Evolutionary conservation across 2,113 vertebrate species (phyloP), one percentile per base, ranked within the genome.

Genomic region (Platysteira castanea): DNA sequence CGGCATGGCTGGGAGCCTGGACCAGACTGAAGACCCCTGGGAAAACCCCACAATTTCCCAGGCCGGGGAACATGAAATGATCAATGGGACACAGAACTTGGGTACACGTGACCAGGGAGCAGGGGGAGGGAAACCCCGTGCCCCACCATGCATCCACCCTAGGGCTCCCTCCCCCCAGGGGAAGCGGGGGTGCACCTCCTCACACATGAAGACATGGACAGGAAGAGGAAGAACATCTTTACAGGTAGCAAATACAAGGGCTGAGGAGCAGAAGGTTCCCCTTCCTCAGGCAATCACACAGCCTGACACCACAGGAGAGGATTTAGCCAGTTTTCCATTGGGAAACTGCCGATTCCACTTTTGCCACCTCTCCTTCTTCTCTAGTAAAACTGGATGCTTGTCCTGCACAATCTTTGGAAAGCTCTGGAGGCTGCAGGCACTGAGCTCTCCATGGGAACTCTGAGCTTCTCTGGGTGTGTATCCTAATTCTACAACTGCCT

Each of bases 281-380:
- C 47, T 47, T 46, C 46, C 49, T 20, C 15, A 18, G 37, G 12
- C 1, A 61, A 8, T 2, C 10, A 26, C 53, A 19, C 4, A 41
- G 21, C 26, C 64, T 46, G 30, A 14, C 28, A 4, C 11, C 24
- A 28, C 13, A 67, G 44, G 15, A 35, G 47, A 67, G 8, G 35
- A 50, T n/a, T 42, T 19, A 28, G 22, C 19, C 53, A 54, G 3
- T 3, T 33, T 9, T 37, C 28, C 8, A 0, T 0, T 3, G 27
- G 53, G 44, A 79, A 78, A 12, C 2, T 2, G 16, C 33, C 5
- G 4, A 13, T 46, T 60, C 37, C 73, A 9, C 24, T 54, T 7
- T 1, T 39, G 8, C 27, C 3, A 0, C 11, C 24, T 50, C 42
- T 1, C 1, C 39, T 28, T 70, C 42, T 42, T n/a, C 41, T 17